These are phyloP conservation scores for Platycnemis pennipes DNA, from an alignment of 2,888 invertebrate species.

Conservation along the genomic window DNA sequence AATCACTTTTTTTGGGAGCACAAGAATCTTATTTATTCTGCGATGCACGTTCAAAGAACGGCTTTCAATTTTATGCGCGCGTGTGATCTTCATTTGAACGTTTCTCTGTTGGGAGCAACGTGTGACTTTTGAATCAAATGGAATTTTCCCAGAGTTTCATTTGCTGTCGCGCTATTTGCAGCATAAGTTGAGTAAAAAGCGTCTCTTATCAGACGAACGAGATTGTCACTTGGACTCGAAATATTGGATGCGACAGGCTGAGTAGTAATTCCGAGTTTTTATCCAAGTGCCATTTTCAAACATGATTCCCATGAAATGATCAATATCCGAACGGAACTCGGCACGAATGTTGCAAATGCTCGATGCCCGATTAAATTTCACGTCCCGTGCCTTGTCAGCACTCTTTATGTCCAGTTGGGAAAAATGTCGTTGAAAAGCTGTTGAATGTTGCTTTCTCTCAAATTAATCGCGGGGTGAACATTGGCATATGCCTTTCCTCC, in stretches of 20 bases:
- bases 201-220: not conserved
- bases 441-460: not conserved
- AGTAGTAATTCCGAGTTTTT: not conserved
- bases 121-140: not conserved
- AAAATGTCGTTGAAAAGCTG: not conserved
- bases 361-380: not conserved
- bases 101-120: not conserved
- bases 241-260: constrained; percentile 2
- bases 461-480: not conserved
- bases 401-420: not conserved
- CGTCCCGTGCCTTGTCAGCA: not conserved
- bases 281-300: not conserved
- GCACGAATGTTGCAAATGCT: not conserved
- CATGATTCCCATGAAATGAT: not conserved
- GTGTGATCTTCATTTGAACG: not conserved
- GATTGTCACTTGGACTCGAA: not conserved
- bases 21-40: not conserved
- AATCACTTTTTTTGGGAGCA: no score
- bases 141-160: not conserved
- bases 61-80: not conserved
- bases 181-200: no score
- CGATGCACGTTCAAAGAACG: not conserved
- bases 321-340: not conserved
- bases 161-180: not conserved
- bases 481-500: not conserved